These are phyloP conservation scores for Opisthocomus hoazin DNA, from an alignment of 2,113 vertebrate genomes.

Conservation along the genomic window DNA sequence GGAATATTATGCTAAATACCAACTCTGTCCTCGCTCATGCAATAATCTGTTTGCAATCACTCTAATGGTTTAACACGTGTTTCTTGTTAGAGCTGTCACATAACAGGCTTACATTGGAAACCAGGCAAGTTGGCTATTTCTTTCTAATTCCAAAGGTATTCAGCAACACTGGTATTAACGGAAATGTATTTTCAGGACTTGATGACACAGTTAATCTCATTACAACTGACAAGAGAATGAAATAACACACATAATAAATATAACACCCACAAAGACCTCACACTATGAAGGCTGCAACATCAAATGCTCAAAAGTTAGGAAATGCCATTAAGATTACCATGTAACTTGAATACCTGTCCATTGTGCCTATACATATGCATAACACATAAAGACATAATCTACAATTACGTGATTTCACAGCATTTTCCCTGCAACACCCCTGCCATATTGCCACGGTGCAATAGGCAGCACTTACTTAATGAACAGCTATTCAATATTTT, in stretches of 20 bases:
- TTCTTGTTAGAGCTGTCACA: neutral
- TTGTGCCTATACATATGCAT: no score
- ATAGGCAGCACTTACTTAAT: neutral
- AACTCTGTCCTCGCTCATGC: constrained; percentile 12
- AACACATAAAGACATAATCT: neutral
- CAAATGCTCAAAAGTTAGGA: neutral
- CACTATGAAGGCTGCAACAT: neutral
- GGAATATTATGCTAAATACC: constrained; percentile 35
- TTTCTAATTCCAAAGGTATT: constrained; percentile 2
- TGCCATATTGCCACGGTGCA: neutral
- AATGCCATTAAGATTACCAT: neutral
- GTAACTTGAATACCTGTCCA: neutral
- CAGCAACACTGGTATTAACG: neutral
- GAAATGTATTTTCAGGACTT: neutral
- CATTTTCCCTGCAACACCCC: neutral
- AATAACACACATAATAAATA: neutral
- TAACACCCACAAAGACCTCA: neutral
- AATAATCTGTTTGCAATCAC: constrained; percentile 41
- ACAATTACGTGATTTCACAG: neutral
- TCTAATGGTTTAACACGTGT: constrained; percentile 45
- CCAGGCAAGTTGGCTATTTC: neutral
- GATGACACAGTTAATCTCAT: neutral
- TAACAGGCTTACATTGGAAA: neutral
- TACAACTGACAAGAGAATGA: neutral
- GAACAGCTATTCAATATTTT: neutral